Conservation (phyloP, 2,888 invertebrate genomes). For the Allygus modestus region DNA sequence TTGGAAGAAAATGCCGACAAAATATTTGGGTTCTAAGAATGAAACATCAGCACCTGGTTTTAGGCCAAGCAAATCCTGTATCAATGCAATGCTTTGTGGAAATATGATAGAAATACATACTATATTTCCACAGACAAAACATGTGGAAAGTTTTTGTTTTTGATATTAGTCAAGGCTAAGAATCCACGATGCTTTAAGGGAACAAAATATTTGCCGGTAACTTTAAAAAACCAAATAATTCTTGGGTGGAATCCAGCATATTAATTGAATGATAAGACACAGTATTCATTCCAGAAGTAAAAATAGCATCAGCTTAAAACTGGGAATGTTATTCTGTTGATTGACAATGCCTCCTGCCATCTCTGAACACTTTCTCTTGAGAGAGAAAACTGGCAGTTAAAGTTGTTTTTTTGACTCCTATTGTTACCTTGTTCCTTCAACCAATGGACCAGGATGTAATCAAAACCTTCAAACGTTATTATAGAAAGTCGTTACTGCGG, state of each 20-base stretch:
- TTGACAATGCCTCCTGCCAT: slow-evolving; percentile 67
- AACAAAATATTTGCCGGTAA: background rate
- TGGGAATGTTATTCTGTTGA: slow-evolving; percentile 65
- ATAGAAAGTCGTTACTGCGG: slow-evolving; percentile 63
- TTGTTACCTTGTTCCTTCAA: slow-evolving; percentile 69
- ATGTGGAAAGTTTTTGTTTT: slow-evolving; percentile 69
- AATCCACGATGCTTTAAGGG: slow-evolving; percentile 70
- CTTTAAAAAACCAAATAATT: slow-evolving; percentile 60
- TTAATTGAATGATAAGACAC: slow-evolving; percentile 45
- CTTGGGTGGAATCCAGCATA: slow-evolving; percentile 19
- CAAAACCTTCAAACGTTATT: slow-evolving; percentile 67
- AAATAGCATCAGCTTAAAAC: slow-evolving; percentile 48
- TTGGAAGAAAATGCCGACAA: slow-evolving; percentile 63
- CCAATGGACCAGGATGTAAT: slow-evolving; percentile 71
- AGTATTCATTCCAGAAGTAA: slow-evolving; percentile 54
- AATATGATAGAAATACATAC: slow-evolving; percentile 71
- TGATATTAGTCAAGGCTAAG: slow-evolving; percentile 71
- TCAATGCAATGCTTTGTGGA: slow-evolving; percentile 70
- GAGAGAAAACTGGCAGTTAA: slow-evolving; percentile 64
- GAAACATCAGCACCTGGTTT: slow-evolving; percentile 68
- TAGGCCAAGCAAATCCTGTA: slow-evolving; percentile 69
- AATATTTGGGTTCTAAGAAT: slow-evolving; percentile 52
- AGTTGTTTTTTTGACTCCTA: slow-evolving; percentile 68
- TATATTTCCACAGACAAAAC: no score
- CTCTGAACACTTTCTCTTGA: slow-evolving; percentile 57